These are phyloP conservation scores for Leptopilina drosophilae DNA, from an alignment of 2,888 invertebrate species.

Conservation along the genomic window DNA sequence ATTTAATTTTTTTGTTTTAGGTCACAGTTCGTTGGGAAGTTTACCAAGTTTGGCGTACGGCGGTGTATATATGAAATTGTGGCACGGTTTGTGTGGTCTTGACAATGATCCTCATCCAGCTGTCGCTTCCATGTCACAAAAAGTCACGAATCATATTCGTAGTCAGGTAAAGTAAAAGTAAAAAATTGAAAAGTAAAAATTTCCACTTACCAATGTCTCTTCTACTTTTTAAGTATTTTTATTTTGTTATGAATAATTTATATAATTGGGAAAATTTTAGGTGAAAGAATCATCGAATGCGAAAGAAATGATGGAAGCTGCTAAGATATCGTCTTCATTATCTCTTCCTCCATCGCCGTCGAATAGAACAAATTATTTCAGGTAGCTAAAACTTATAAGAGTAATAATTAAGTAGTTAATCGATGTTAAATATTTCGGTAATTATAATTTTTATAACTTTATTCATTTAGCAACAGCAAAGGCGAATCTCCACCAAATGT, in stretches of 20 bases:
- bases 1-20: conserved; percentile 57
- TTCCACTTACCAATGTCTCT: too few relatives aligned
- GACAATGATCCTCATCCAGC: conserved; percentile 93
- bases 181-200: conserved; percentile 1
- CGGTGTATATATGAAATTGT: conserved; percentile 93
- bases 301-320: conserved; percentile 75
- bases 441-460: conserved; percentile 1
- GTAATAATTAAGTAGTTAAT: not conserved
- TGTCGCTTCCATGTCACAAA: conserved; percentile 87
- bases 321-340: conserved; percentile 77
- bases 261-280: conserved; percentile 57
- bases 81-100: conserved; percentile 88
- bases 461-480: conserved; percentile 62
- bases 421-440: too few relatives aligned
- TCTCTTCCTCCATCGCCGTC: conserved; percentile 81
- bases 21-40: conserved; percentile 76
- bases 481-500: conserved; percentile 80
- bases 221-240: too few relatives aligned
- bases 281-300: conserved; percentile 75
- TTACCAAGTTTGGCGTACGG: conserved; percentile 81
- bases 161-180: conserved; percentile 82
- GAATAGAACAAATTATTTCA: conserved; percentile 78
- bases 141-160: conserved; percentile 87
- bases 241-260: too few relatives aligned
- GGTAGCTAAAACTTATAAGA: conserved; percentile 63